Evolutionary conservation across 2,888 invertebrate species (phyloP).

Genomic region (Erebia ligea): DNA sequence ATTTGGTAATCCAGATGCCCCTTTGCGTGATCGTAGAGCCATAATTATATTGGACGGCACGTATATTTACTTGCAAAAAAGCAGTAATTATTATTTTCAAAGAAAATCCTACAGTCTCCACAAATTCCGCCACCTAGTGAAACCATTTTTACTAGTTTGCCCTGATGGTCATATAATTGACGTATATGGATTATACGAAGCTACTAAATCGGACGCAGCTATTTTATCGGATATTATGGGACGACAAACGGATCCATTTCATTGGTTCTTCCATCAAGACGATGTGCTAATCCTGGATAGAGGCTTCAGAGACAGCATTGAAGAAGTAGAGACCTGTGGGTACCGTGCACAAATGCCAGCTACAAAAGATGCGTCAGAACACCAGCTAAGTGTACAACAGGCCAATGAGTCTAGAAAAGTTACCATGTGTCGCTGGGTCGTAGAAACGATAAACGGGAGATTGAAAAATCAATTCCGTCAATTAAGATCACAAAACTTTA

Average conservation of each 20-base stretch:
- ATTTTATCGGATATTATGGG: not conserved
- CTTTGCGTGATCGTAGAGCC: no score
- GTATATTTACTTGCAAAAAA: constrained; percentile 3
- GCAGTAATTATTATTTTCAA: constrained; percentile 1
- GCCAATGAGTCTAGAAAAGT: not conserved
- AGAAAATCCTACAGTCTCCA: not conserved
- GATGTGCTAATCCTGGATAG: no score
- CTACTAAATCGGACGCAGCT: not conserved
- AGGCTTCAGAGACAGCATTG: not conserved
- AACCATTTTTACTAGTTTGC: constrained; percentile 2
- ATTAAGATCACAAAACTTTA: not conserved
- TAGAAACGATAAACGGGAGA: constrained; percentile 1
- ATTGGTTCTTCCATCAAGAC: constrained; percentile 1
- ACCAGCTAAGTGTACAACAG: not conserved
- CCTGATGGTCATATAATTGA: not conserved
- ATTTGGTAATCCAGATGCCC: no score
- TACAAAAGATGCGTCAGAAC: not conserved
- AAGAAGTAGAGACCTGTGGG: not conserved
- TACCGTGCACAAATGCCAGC: constrained; percentile 3
- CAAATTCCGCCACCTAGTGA: not conserved
- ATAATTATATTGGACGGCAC: no score
- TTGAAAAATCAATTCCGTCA: not conserved
- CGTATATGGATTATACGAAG: not conserved
- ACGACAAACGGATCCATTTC: not conserved
- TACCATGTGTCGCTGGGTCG: not conserved